Percentiles rank a stretch among this genome's conserved stretches.
These are phyloP conservation scores for Adela reaumurella DNA, from an alignment of 2,888 invertebrate species.

Conservation along the genomic window DNA sequence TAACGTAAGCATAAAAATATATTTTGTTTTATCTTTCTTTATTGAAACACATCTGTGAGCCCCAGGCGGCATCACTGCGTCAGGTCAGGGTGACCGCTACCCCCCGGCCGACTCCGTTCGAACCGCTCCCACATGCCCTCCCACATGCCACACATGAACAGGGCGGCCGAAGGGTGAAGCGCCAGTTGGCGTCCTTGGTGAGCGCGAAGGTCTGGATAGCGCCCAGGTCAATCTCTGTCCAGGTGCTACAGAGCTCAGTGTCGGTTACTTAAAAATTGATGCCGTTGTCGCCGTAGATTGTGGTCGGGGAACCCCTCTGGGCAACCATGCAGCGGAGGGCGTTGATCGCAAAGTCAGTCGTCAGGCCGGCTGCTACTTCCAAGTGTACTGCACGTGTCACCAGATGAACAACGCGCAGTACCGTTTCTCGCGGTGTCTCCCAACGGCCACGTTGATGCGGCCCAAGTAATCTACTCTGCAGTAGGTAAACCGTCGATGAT, in stretches of 20 bases:
- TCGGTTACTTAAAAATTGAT: conserved; percentile 1
- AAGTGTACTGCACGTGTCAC: conserved; percentile 1
- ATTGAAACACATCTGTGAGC: too few species aligned
- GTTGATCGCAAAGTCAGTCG: background rate
- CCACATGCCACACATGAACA: background rate
- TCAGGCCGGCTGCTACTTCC: conserved; percentile 1
- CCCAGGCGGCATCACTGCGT: too few species aligned
- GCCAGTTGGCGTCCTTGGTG: background rate
- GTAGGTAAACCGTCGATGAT: background rate
- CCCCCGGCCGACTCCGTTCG: too few species aligned
- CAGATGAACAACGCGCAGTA: background rate
- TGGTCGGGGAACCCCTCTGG: background rate
- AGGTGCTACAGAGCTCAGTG: conserved; percentile 1
- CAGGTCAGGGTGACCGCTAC: too few species aligned
- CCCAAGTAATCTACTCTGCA: conserved; percentile 4
- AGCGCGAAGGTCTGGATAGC: background rate
- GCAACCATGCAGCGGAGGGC: background rate
- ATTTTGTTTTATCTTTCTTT: too few species aligned
- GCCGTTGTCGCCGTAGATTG: conserved; percentile 2
- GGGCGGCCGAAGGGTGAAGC: conserved; percentile 1
- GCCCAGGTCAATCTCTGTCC: background rate
- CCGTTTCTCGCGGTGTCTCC: conserved; percentile 1
- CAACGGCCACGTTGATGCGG: conserved; percentile 3
- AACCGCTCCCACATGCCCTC: background rate
- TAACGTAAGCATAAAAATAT: too few species aligned